These are phyloP conservation scores for Tylochromis polylepis DNA, from an alignment of 2,113 vertebrate genomes.

Conservation along the genomic window DNA sequence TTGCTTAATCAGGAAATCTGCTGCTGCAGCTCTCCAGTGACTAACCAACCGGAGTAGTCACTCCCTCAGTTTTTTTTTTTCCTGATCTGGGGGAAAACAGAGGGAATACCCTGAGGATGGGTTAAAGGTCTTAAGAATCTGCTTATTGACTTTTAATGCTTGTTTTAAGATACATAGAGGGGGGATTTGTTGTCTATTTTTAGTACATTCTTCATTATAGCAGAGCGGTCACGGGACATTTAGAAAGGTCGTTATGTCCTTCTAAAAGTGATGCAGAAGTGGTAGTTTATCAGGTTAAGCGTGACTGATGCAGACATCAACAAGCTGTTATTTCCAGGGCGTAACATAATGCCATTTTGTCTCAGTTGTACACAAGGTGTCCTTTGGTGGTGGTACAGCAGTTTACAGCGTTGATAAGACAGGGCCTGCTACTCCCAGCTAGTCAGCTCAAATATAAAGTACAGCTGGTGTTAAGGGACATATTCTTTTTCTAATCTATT, in stretches of 20 bases:
- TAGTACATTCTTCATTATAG: conserved; percentile 31
- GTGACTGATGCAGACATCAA: not conserved
- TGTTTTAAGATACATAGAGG: conserved; percentile 41
- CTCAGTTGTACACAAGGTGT: not conserved
- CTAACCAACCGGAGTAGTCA: conserved; percentile 47
- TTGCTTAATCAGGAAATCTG: conserved; percentile 64
- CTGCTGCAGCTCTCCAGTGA: conserved; percentile 45
- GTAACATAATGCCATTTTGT: not conserved
- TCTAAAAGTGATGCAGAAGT: not conserved
- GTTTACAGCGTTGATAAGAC: not conserved
- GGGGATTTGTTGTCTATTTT: conserved; percentile 40
- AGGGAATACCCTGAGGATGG: conserved; percentile 50
- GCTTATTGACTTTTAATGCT: conserved; percentile 57
- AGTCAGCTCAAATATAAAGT: not conserved
- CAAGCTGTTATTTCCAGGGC: not conserved
- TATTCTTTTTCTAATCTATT: not conserved
- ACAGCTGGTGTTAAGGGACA: not conserved
- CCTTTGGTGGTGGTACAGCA: not conserved
- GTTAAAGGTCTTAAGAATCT: conserved; percentile 54
- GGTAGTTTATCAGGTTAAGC: conserved; percentile 27
- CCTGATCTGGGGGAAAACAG: conserved; percentile 42
- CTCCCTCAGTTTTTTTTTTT: conserved; percentile 19
- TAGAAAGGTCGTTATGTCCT: not conserved
- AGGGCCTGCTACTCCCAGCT: not conserved
- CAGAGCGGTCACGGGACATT: conserved; percentile 6